phyloP scores from a whole-genome alignment of 37 sponge, comb jelly and placozoan genomes.

The Beroe ovata region DNA sequence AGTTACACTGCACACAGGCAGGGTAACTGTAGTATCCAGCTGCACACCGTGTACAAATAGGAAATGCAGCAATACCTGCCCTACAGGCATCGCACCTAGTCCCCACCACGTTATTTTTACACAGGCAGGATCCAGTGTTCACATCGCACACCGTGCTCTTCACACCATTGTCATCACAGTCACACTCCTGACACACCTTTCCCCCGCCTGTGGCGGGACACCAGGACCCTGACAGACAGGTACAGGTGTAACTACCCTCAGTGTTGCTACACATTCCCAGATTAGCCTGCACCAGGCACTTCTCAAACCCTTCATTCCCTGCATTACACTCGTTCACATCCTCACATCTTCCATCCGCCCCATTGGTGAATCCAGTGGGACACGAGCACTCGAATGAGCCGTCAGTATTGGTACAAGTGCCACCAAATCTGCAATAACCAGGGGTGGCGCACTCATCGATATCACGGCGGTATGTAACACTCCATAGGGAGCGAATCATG shows the following conservation, averaged over 20 bases:
- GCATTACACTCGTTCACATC: slow-evolving; percentile 21
- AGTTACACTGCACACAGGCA: background rate
- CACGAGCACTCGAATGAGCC: background rate
- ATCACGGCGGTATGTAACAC: background rate
- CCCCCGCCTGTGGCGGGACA: background rate
- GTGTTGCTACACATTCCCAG: slow-evolving; percentile 8
- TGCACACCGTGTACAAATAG: background rate
- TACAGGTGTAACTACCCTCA: slow-evolving; percentile 5
- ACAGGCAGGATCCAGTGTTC: background rate
- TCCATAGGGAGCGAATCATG: background rate
- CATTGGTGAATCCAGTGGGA: background rate
- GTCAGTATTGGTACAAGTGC: background rate
- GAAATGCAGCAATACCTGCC: background rate
- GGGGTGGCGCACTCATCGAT: slow-evolving; percentile 3
- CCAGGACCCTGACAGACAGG: slow-evolving; percentile 4
- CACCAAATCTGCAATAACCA: slow-evolving; percentile 9
- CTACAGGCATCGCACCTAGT: background rate
- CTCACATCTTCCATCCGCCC: slow-evolving; percentile 9
- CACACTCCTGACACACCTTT: background rate
- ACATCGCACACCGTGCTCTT: background rate
- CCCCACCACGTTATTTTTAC: slow-evolving; percentile 13
- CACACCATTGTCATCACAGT: background rate
- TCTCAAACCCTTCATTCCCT: background rate
- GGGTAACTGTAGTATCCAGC: background rate
- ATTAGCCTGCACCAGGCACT: background rate